A percentile compares a stretch with the other conserved stretches of the same genome.
phyloP scores from a whole-genome alignment of 2,888 invertebrate genomes.

The Drosophila macrospina region DNA sequence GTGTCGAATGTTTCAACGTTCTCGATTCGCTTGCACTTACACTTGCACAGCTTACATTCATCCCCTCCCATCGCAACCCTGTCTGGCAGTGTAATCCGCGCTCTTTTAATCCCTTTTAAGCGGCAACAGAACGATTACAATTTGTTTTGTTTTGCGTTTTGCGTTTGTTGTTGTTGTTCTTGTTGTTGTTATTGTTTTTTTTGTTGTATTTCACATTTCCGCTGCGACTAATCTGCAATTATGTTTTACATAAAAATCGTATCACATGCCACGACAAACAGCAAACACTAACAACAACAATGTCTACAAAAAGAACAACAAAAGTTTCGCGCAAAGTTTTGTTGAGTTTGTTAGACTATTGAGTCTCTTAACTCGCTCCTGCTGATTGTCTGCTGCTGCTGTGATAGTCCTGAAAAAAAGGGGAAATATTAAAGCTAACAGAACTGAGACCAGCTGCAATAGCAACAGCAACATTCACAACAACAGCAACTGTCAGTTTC shows the following conservation, averaged over 20 bases:
- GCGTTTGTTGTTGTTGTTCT: too few species aligned
- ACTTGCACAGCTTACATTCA: slow-evolving; percentile 7
- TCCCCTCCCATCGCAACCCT: neutral
- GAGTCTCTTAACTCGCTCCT: slow-evolving; percentile 41
- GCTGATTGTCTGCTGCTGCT: slow-evolving; percentile 65
- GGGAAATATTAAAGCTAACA: slow-evolving; percentile 34
- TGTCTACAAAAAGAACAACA: slow-evolving; percentile 7
- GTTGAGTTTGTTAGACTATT: slow-evolving; percentile 48
- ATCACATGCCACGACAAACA: slow-evolving; percentile 61
- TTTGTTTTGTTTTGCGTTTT: slow-evolving; percentile 49
- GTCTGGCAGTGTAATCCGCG: slow-evolving; percentile 39
- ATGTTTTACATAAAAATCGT: slow-evolving; percentile 79
- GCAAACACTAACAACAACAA: slow-evolving; percentile 10
- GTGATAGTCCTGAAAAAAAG: slow-evolving; percentile 45
- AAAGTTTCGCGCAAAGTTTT: slow-evolving; percentile 47
- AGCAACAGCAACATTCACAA: slow-evolving; percentile 8
- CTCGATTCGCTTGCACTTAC: slow-evolving; percentile 1
- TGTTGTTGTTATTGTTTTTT: slow-evolving; percentile 9
- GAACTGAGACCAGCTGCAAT: slow-evolving; percentile 12
- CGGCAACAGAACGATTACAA: slow-evolving; percentile 68
- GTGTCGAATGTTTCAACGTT: slow-evolving; percentile 17
- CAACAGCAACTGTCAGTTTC: slow-evolving; percentile 38
- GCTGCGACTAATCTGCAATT: slow-evolving; percentile 77
- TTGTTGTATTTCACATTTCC: slow-evolving; percentile 56
- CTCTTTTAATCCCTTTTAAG: slow-evolving; percentile 72